A percentile compares a stretch with the other conserved stretches of the same genome.
phyloP scores from a whole-genome alignment of 2,888 invertebrate genomes.

The Amorpha juglandis region DNA sequence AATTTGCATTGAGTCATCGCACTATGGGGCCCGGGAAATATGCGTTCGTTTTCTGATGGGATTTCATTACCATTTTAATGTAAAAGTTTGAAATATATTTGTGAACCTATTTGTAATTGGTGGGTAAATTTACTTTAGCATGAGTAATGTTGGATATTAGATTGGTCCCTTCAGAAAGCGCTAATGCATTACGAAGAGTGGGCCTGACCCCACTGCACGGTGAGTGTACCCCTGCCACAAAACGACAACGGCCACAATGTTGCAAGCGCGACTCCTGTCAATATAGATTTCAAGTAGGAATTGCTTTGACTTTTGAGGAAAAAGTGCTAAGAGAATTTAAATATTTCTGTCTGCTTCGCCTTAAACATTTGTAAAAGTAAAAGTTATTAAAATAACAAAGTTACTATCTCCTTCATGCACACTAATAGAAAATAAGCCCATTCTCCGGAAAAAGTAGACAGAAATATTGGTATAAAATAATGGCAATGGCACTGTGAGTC shows the following conservation, averaged over 20 bases:
- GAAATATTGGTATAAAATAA: not conserved
- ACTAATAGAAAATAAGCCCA: too few species aligned
- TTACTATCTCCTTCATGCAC: too few species aligned
- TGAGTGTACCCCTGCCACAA: slow-evolving; percentile 20
- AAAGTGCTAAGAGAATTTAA: too few species aligned
- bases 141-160: not conserved
- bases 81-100: not conserved
- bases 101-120: not conserved
- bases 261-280: slow-evolving; percentile 3
- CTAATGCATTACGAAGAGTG: not conserved
- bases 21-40: slow-evolving; percentile 72
- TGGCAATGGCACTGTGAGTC: not conserved
- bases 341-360: slow-evolving; percentile 6
- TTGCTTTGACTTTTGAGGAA: too few species aligned
- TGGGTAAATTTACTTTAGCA: not conserved
- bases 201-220: not conserved
- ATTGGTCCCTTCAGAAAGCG: slow-evolving; percentile 10
- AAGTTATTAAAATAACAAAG: too few species aligned
- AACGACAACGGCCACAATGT: slow-evolving; percentile 11
- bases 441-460: not conserved
- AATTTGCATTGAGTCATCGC: slow-evolving; percentile 85
- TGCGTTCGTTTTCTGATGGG: slow-evolving; percentile 42
- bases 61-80: not conserved
- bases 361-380: too few species aligned
- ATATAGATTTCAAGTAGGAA: not conserved